Evolutionary conservation across 1,140 invertebrate species (phyloP).

Genomic region (Gonatopus flavifemur): DNA sequence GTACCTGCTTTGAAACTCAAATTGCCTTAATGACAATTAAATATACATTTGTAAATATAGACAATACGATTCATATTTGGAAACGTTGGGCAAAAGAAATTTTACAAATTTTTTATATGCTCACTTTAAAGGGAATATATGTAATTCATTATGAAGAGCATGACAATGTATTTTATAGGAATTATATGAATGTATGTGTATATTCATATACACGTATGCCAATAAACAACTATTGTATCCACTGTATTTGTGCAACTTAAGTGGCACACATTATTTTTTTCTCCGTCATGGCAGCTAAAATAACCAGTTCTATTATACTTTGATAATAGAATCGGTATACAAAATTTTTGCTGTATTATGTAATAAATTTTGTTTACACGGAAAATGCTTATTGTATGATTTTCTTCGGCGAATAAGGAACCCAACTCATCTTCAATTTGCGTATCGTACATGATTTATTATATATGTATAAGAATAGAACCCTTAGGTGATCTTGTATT

Average conservation of each 20-base stretch:
- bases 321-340: constrained; percentile 40
- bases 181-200: too few species aligned
- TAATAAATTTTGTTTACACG: constrained; percentile 41
- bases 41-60: constrained; percentile 46
- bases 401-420: too few species aligned
- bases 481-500: too few species aligned
- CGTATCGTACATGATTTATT: too few species aligned
- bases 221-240: constrained; percentile 46
- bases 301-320: constrained; percentile 43
- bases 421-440: too few species aligned
- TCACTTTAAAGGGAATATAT: constrained; percentile 38
- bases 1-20: constrained; percentile 54
- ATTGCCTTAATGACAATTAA: constrained; percentile 56
- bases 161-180: constrained; percentile 37
- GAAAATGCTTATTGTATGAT: too few species aligned
- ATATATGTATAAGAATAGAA: too few species aligned
- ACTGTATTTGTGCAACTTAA: constrained; percentile 39
- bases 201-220: too few species aligned
- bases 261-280: constrained; percentile 35
- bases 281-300: constrained; percentile 41
- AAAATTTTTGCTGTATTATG: constrained; percentile 42
- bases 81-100: constrained; percentile 21
- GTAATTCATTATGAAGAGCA: constrained; percentile 36
- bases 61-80: constrained; percentile 44
- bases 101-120: constrained; percentile 31